Evolutionary conservation across 2,888 invertebrate species (phyloP).

Genomic region (Creontiades dilutus): DNA sequence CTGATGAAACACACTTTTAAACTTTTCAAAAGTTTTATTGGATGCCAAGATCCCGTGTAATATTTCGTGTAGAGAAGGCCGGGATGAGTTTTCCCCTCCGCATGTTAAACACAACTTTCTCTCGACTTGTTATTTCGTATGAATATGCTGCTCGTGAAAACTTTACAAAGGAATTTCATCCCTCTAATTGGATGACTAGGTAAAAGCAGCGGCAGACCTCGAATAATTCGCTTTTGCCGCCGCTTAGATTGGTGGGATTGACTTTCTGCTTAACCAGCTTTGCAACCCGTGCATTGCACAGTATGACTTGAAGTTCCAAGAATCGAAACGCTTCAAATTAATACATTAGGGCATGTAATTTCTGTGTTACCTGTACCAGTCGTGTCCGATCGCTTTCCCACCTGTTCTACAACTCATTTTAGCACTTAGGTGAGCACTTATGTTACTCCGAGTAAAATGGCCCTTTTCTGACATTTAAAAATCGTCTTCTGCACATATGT

Average conservation of each 20-base stretch:
- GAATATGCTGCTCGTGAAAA: neutral
- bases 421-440: no score
- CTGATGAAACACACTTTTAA: conserved; percentile 29
- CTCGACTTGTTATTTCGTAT: conserved; percentile 8
- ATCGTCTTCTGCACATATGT: no score
- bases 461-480: no score
- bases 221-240: conserved; percentile 21
- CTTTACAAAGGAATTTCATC: conserved; percentile 24
- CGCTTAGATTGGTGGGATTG: neutral
- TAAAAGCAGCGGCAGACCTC: neutral
- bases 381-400: no score
- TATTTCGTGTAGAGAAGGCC: neutral
- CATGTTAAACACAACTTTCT: conserved; percentile 29
- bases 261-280: no score
- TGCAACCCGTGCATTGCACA: no score
- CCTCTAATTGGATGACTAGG: neutral
- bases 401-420: no score
- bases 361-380: no score
- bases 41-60: conserved; percentile 43
- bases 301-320: no score
- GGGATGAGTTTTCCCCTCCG: conserved; percentile 28
- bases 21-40: conserved; percentile 46
- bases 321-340: no score
- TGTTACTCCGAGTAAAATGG: no score
- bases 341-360: no score